Evolutionary conservation across 2,797 vertebrate species (phyloP).

Genomic region (Bovichtus diacanthus): DNA sequence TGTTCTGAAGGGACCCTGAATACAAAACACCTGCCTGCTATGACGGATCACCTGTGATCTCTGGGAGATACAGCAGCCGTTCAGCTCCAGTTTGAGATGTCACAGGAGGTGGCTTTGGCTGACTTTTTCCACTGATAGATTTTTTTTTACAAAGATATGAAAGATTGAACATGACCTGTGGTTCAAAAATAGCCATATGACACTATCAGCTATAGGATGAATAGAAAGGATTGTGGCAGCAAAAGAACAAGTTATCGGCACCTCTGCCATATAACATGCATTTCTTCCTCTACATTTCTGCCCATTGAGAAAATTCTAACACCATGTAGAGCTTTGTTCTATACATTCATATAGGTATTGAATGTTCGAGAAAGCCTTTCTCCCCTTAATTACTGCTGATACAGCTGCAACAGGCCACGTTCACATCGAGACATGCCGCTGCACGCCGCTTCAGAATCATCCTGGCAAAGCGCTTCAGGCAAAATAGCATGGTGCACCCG

Average conservation of each 20-base stretch:
- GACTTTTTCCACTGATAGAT: constrained; percentile 64
- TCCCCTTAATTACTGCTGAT: too few relatives aligned
- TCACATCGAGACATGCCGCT: too few relatives aligned
- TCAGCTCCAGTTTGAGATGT: constrained; percentile 71
- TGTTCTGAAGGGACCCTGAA: constrained; percentile 71
- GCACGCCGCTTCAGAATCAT: too few relatives aligned
- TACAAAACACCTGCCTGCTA: constrained; percentile 80
- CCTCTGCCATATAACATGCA: background rate
- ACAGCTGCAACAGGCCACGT: too few relatives aligned
- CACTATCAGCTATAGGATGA: constrained; percentile 51
- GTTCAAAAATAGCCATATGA: constrained; percentile 61
- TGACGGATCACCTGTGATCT: constrained; percentile 84
- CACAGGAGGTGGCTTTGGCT: constrained; percentile 64
- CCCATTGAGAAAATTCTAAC: background rate
- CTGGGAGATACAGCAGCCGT: constrained; percentile 58
- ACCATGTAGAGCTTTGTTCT: background rate
- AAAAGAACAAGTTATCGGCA: background rate
- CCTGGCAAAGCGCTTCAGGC: too few relatives aligned
- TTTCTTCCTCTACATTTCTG: background rate
- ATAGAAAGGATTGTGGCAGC: constrained; percentile 18
- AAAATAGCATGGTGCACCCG: too few relatives aligned
- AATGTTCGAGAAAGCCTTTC: background rate
- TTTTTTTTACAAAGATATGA: constrained; percentile 65
- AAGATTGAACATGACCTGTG: constrained; percentile 60
- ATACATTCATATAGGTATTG: background rate